A percentile compares a stretch with the other conserved stretches of the same genome.
Conservation (phyloP, 30 jellyfish, hydroid and myxozoan genomes). For the Aurelia sp. region DNA sequence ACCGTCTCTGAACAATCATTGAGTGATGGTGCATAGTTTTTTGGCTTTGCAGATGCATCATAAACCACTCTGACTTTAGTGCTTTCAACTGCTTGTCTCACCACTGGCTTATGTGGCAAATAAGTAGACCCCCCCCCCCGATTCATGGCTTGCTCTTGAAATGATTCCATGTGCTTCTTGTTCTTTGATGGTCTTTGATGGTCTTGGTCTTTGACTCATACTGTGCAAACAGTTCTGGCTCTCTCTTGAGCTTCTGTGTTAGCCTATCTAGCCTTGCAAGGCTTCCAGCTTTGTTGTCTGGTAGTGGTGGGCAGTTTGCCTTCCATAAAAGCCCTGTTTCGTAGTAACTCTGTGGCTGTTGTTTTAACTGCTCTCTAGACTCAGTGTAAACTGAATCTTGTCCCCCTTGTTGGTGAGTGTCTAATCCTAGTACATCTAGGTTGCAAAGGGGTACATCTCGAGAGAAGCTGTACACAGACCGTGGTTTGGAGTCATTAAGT, state of each 20-base stretch:
- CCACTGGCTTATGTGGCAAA: constrained; percentile 59
- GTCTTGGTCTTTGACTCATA: constrained; percentile 41
- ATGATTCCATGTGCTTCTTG: too few species aligned
- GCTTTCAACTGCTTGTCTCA: constrained; percentile 14
- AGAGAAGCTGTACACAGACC: too few species aligned
- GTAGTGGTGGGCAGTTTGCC: constrained; percentile 30
- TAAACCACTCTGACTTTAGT: constrained; percentile 55
- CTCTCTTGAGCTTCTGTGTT: constrained; percentile 22
- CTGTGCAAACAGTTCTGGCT: constrained; percentile 54
- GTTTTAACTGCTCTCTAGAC: neutral
- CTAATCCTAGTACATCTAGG: constrained; percentile 33
- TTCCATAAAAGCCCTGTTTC: constrained; percentile 79
- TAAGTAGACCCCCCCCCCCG: constrained; percentile 1
- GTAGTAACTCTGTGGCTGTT: constrained; percentile 37
- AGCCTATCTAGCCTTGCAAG: constrained; percentile 32
- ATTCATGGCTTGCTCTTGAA: neutral
- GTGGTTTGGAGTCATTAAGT: too few species aligned
- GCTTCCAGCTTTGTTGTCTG: constrained; percentile 27
- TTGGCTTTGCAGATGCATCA: constrained; percentile 57
- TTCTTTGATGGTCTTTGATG: constrained; percentile 59
- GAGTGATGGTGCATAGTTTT: constrained; percentile 19
- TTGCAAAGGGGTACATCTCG: too few species aligned
- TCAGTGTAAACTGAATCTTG: neutral
- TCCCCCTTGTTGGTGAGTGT: neutral
- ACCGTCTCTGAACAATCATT: constrained; percentile 77